phyloP scores from a whole-genome alignment of 2,888 invertebrate genomes.

The Archips crataeganus region DNA sequence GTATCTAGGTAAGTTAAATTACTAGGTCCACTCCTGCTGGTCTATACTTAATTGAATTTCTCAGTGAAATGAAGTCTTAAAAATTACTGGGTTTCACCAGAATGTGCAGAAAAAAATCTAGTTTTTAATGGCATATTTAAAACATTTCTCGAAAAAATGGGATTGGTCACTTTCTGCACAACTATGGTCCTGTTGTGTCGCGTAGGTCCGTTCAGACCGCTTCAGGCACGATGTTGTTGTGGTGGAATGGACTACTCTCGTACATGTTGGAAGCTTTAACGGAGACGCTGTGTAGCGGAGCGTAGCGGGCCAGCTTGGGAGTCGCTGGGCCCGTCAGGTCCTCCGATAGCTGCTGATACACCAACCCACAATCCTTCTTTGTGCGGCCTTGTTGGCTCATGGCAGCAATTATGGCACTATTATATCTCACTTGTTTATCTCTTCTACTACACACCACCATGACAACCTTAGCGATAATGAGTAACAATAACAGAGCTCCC shows the following conservation, averaged over 20 bases:
- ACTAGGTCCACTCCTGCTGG: too few relatives aligned
- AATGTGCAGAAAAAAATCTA: too few relatives aligned
- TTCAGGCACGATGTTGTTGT: slow-evolving; percentile 87
- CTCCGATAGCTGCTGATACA: slow-evolving; percentile 92
- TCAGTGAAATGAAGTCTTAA: too few relatives aligned
- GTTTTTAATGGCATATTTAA: too few relatives aligned
- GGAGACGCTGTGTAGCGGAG: slow-evolving; percentile 82
- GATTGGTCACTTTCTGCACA: too few relatives aligned
- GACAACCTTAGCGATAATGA: slow-evolving; percentile 84
- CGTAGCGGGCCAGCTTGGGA: slow-evolving; percentile 89
- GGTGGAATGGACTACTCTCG: slow-evolving; percentile 87
- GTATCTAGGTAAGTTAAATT: too few relatives aligned
- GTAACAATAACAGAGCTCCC: slow-evolving; percentile 83
- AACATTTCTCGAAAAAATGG: too few relatives aligned
- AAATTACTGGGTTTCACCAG: too few relatives aligned
- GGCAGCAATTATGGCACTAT: slow-evolving; percentile 83
- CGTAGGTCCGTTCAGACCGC: slow-evolving; percentile 79
- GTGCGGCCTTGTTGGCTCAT: slow-evolving; percentile 84
- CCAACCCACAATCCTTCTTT: slow-evolving; percentile 90
- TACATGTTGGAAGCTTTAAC: slow-evolving; percentile 82
- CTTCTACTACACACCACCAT: slow-evolving; percentile 70
- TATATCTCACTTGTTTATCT: slow-evolving; percentile 75
- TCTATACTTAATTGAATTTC: too few relatives aligned
- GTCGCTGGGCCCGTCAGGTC: slow-evolving; percentile 89
- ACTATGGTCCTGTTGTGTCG: slow-evolving; percentile 43